Evolutionary conservation across 1,140 invertebrate genomes (phyloP).

Genomic region (Pogonomyrmex californicus): DNA sequence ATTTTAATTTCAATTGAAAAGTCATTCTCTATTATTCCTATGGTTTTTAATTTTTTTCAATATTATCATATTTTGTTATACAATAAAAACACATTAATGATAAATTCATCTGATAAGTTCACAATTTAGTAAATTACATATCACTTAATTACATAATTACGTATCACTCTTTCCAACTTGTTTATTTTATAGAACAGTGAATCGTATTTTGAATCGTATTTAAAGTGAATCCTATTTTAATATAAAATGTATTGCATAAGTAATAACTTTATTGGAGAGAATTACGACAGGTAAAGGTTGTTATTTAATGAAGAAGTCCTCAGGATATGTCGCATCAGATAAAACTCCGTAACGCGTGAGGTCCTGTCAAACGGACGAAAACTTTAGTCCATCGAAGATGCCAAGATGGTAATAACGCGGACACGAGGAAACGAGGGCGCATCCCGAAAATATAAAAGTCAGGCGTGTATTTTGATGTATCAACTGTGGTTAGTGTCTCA

Average conservation of each 20-base stretch:
- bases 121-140: no score
- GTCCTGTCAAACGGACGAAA: constrained; percentile 60
- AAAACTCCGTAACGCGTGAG: constrained; percentile 46
- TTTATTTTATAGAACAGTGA: no score
- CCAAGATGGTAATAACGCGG: constrained; percentile 52
- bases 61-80: neutral
- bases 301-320: neutral
- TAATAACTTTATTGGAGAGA: constrained; percentile 20
- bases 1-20: neutral
- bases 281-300: neutral
- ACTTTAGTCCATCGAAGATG: constrained; percentile 61
- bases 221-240: neutral
- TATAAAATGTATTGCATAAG: neutral
- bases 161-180: no score
- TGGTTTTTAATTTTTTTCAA: neutral
- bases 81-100: neutral
- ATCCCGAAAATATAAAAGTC: constrained; percentile 76
- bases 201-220: neutral
- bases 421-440: constrained; percentile 65
- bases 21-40: neutral
- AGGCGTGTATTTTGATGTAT: constrained; percentile 72
- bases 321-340: constrained; percentile 62
- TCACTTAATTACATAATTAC: no score
- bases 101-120: no score
- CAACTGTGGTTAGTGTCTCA: constrained; percentile 71